Evolutionary conservation across 2,888 invertebrate genomes (phyloP).

Genomic region (Dusona sp.): DNA sequence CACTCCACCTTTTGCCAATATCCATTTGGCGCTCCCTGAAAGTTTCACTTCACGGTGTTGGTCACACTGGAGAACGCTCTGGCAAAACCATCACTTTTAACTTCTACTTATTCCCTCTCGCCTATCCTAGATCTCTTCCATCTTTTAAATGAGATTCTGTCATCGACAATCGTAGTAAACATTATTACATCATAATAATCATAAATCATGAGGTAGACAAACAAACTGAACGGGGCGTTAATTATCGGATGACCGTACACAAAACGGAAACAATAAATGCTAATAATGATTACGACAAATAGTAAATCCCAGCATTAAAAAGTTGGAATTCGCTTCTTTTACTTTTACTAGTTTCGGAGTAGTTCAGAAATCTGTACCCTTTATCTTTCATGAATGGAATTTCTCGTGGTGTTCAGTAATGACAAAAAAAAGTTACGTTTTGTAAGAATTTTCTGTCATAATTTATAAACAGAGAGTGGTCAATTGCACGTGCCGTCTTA

Average conservation of each 20-base stretch:
- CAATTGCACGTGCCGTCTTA: no score
- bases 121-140: background rate
- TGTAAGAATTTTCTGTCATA: background rate
- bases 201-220: background rate
- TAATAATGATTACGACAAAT: background rate
- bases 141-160: background rate
- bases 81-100: background rate
- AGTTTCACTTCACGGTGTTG: slow-evolving; percentile 14
- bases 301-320: background rate
- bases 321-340: background rate
- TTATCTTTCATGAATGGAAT: background rate
- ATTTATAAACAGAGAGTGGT: background rate
- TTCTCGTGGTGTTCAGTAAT: background rate
- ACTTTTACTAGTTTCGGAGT: background rate
- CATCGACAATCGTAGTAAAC: background rate
- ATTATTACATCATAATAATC: background rate
- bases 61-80: slow-evolving; percentile 15
- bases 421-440: background rate
- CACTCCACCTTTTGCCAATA: background rate
- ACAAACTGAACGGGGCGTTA: background rate
- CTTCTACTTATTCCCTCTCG: background rate
- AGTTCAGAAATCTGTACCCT: background rate
- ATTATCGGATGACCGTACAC: background rate
- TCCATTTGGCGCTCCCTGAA: slow-evolving; percentile 16
- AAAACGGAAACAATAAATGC: background rate